Evolutionary conservation across 2,113 vertebrate genomes (phyloP).

Genomic region (Peromyscus leucopus): DNA sequence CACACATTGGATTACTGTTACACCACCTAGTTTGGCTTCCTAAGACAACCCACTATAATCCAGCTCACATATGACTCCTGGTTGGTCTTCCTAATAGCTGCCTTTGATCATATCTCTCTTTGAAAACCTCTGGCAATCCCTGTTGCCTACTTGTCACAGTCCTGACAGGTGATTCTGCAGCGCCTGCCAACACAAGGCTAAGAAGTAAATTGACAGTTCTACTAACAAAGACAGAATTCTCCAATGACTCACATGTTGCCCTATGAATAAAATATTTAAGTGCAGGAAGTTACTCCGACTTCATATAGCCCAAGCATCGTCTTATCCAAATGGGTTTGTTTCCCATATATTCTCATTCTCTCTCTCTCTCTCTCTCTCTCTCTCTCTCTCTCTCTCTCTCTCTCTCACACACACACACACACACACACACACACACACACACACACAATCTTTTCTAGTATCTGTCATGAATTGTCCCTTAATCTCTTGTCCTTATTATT

Average conservation of each 20-base stretch:
- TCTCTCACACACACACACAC: neutral
- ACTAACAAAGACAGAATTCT: neutral
- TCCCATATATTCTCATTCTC: neutral
- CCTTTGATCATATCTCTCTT: neutral
- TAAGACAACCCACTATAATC: too few species aligned
- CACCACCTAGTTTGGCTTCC: neutral
- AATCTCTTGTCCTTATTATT: neutral
- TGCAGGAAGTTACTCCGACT: neutral
- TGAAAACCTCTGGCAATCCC: neutral
- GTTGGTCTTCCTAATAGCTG: neutral
- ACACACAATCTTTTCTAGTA: neutral
- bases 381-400: too few species aligned
- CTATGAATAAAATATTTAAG: slow-evolving; percentile 19
- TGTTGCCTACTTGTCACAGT: neutral
- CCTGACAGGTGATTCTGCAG: neutral
- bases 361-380: too few species aligned
- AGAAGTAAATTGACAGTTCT: neutral
- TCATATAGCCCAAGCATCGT: neutral
- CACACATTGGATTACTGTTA: neutral
- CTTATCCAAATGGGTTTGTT: neutral
- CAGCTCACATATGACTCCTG: neutral
- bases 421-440: neutral
- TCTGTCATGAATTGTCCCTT: neutral
- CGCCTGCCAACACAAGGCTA: neutral
- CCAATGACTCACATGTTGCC: neutral